phyloP scores from a whole-genome alignment of 2,797 vertebrate genomes.

The Sus cebifrons region DNA sequence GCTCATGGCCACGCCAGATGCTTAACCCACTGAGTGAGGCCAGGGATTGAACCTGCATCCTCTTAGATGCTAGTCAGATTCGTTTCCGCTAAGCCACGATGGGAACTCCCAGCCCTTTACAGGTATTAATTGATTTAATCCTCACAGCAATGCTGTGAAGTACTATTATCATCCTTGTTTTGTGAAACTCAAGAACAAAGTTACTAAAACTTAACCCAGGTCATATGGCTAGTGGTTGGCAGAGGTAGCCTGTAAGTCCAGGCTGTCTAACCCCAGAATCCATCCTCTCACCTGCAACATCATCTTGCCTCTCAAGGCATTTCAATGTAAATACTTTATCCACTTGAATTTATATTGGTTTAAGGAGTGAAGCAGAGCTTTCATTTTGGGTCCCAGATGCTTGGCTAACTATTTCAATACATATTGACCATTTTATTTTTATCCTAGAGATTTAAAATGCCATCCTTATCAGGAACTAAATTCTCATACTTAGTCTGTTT shows the following conservation, averaged over 20 bases:
- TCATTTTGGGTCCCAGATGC: neutral
- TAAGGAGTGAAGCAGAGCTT: neutral
- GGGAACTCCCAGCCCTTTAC: neutral
- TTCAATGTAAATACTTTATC: conserved; percentile 32
- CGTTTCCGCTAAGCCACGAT: no score
- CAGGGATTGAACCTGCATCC: no score
- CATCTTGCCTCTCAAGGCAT: neutral
- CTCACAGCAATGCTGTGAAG: neutral
- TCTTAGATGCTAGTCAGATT: no score
- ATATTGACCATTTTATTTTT: conserved; percentile 54
- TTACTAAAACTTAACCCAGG: neutral
- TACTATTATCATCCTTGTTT: neutral
- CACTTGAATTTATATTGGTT: conserved; percentile 41
- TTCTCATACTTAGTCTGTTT: conserved; percentile 58
- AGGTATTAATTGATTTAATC: neutral
- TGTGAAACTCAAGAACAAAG: neutral
- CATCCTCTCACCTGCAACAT: neutral
- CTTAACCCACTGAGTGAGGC: no score
- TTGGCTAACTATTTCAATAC: conserved; percentile 39
- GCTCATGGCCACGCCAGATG: no score
- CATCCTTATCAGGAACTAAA: conserved; percentile 34
- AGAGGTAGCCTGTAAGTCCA: neutral
- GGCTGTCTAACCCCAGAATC: neutral
- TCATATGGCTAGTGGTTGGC: fast-evolving
- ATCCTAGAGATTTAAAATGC: conserved; percentile 63